Conservation (phyloP, 2,888 invertebrate species). For the Dastarcus helophoroides region DNA sequence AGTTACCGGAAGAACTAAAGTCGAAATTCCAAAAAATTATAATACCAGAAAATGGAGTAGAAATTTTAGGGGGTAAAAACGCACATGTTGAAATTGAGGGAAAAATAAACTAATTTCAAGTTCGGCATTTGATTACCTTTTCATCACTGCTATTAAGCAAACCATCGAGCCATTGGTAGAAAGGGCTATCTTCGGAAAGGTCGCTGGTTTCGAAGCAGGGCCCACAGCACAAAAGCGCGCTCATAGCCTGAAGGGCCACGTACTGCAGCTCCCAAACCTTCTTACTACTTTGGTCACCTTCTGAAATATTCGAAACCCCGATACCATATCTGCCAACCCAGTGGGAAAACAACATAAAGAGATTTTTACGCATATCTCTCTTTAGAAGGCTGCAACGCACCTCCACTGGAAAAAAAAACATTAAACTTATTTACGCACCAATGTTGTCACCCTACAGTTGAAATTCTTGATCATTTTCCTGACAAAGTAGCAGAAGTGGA, state of each 20-base stretch:
- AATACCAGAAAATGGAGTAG: too few relatives aligned
- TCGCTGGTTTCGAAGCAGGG: conserved; percentile 82
- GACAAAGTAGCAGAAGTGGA: conserved; percentile 90
- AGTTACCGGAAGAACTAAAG: too few relatives aligned
- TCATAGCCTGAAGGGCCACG: conserved; percentile 72
- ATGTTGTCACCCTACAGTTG: conserved; percentile 52
- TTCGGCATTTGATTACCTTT: conserved; percentile 45
- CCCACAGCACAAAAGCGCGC: conserved; percentile 89
- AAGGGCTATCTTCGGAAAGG: conserved; percentile 79
- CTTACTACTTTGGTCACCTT: conserved; percentile 20
- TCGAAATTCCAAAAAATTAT: too few relatives aligned
- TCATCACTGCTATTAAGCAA: conserved; percentile 80
- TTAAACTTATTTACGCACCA: not conserved
- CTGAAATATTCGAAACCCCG: conserved; percentile 39
- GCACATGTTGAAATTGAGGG: too few relatives aligned
- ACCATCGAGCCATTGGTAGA: conserved; percentile 90
- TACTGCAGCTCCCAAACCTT: conserved; percentile 40
- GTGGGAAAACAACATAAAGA: conserved; percentile 84
- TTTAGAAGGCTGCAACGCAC: conserved; percentile 75
- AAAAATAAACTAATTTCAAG: conserved; percentile 4
- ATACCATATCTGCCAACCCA: conserved; percentile 88
- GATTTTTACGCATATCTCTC: conserved; percentile 70
- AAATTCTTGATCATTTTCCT: conserved; percentile 89
- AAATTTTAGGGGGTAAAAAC: too few relatives aligned
- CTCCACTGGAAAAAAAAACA: conserved; percentile 56